Evolutionary conservation across 1,140 invertebrate genomes (phyloP), one percentile per base, ranked within the genome.

Genomic region (Vanessa atalanta): DNA sequence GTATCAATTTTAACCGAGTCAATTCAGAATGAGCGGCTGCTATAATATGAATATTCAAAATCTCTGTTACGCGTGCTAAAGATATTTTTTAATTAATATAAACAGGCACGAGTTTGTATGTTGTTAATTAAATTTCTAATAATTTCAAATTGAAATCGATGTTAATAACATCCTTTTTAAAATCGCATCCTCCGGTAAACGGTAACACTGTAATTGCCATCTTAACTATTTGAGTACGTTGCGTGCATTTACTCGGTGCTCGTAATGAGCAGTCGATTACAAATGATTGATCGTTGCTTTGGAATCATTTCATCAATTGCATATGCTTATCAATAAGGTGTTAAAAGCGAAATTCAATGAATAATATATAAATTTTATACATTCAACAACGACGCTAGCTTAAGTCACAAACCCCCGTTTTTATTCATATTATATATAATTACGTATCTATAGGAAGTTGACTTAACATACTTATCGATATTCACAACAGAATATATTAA

Each of bases 261-360:
- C 50, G 68, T 70, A 70, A 70, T 70, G 68, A 63, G 53, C 43
- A 31, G 43, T 60, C 68, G 68, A 63, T 70, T 63, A 63, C 23
- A 9, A 37, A n/a, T 70, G 68, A 70, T 70, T 70, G 68, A 70
- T 70, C 47, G 68, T 48, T 14, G 55, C 43, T 26, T 47, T 1
- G 14, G 57, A 48, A 63, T 16, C 57, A 15, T 47, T 63, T 70
- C 23, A 70, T 70, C 68, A 70, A 57, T 11, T n/a, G 57, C 61
- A 63, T 60, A 65, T 13, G n/a, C 20, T 15, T 61, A 43, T 61
- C 23, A 61, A 61, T 61, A 15, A 37, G 31, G 57, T 61, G 57
- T 37, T 61, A 37, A 23, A 31, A 6, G 57, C 12, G n/a, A 23
- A 31, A 61, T 61, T 61, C 14, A 61, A 61, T 61, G 20, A 23